Evolutionary conservation across 2,888 invertebrate species (phyloP).

Genomic region (Syrista parreyssii): DNA sequence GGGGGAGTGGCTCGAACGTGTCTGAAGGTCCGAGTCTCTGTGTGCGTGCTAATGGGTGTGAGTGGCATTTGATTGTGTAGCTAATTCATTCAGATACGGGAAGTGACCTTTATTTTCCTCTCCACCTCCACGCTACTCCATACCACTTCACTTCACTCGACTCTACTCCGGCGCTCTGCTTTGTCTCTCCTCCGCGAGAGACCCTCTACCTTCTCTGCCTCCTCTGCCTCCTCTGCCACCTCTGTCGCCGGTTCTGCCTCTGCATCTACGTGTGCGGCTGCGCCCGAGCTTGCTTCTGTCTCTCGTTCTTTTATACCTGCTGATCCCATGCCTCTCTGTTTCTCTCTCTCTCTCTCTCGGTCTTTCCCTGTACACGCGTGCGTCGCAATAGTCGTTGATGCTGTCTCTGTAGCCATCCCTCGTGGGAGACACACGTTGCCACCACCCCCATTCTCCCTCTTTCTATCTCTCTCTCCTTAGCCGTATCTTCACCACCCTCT

Average conservation of each 20-base stretch:
- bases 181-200: neutral
- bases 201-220: neutral
- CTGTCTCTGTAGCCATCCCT: too few species aligned
- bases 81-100: slow-evolving; percentile 25
- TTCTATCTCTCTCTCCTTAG: neutral
- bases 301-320: too few species aligned
- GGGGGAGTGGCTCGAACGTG: slow-evolving; percentile 3
- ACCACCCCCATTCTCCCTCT: neutral
- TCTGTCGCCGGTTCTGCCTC: neutral
- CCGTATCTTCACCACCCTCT: too few species aligned
- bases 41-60: slow-evolving; percentile 14
- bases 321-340: neutral
- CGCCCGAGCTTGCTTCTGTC: too few species aligned
- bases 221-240: neutral
- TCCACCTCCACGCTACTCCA: slow-evolving; percentile 9
- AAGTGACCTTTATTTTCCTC: slow-evolving; percentile 22
- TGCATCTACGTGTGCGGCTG: too few species aligned
- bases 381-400: too few species aligned
- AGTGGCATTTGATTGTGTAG: slow-evolving; percentile 22
- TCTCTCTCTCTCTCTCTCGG: slow-evolving; percentile 3
- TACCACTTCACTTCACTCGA: neutral
- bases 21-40: neutral
- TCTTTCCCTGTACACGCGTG: too few species aligned
- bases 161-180: neutral
- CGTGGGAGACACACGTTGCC: too few species aligned